phyloP scores from a whole-genome alignment of 2,797 vertebrate species.

The Margarornis squamiger region DNA sequence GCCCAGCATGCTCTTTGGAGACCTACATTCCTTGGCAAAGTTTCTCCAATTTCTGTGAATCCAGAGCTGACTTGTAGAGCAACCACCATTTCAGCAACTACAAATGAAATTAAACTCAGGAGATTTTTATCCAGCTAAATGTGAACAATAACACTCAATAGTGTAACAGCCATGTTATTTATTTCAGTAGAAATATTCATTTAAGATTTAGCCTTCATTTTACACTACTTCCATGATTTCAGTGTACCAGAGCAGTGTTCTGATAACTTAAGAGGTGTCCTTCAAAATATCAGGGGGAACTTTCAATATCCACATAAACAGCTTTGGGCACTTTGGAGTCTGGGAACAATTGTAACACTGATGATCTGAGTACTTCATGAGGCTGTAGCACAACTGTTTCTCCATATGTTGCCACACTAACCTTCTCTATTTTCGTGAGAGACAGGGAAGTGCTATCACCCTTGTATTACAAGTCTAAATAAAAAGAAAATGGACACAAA shows the following conservation, averaged over 20 bases:
- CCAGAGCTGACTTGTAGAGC: neutral
- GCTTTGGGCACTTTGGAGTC: neutral
- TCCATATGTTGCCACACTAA: accelerated
- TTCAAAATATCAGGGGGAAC: neutral
- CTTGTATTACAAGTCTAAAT: neutral
- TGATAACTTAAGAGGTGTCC: neutral
- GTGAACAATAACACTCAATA: neutral
- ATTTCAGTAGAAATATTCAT: neutral
- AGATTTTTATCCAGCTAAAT: neutral
- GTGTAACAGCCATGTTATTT: neutral
- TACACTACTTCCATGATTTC: neutral
- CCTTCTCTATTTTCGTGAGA: neutral
- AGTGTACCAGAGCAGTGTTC: neutral
- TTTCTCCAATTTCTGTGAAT: neutral
- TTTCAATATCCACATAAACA: neutral
- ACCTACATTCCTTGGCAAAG: neutral
- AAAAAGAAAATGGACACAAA: neutral
- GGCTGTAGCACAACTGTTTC: neutral
- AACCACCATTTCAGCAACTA: neutral
- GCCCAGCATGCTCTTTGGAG: neutral
- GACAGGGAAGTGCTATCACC: neutral
- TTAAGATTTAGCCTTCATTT: neutral
- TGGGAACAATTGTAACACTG: neutral
- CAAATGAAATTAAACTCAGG: neutral
- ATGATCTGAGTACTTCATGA: neutral